Evolutionary conservation across 2,888 invertebrate genomes (phyloP).

Genomic region (Orthosia cruda): DNA sequence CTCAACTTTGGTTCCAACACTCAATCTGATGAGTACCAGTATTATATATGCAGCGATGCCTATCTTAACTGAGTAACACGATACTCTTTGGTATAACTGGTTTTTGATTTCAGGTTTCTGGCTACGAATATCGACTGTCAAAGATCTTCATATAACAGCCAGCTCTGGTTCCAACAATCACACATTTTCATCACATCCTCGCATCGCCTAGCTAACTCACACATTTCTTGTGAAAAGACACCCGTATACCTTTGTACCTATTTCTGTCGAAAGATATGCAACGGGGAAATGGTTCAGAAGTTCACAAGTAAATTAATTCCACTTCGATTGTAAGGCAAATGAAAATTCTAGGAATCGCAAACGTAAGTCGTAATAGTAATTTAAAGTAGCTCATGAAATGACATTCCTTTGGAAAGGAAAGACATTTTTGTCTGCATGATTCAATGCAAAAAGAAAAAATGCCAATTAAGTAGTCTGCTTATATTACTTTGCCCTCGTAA

Average conservation of each 20-base stretch:
- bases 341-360: slow-evolving; percentile 41
- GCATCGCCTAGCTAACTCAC: not conserved
- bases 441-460: not conserved
- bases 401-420: not conserved
- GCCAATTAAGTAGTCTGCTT: too few species aligned
- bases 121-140: too few species aligned
- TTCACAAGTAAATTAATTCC: slow-evolving; percentile 49
- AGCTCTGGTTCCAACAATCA: not conserved
- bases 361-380: too few species aligned
- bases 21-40: not conserved
- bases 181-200: not conserved
- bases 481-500: not conserved
- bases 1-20: not conserved
- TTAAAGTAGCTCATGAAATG: slow-evolving; percentile 23
- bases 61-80: too few species aligned
- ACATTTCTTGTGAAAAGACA: not conserved
- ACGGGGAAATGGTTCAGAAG: slow-evolving; percentile 27
- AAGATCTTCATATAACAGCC: not conserved
- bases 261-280: slow-evolving; percentile 32
- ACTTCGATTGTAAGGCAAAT: slow-evolving; percentile 36
- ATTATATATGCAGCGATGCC: too few species aligned
- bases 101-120: too few species aligned
- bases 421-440: not conserved
- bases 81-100: too few species aligned
- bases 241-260: not conserved